Evolutionary conservation across 1,140 invertebrate genomes (phyloP).

Genomic region (Pristionchus pacificus): DNA sequence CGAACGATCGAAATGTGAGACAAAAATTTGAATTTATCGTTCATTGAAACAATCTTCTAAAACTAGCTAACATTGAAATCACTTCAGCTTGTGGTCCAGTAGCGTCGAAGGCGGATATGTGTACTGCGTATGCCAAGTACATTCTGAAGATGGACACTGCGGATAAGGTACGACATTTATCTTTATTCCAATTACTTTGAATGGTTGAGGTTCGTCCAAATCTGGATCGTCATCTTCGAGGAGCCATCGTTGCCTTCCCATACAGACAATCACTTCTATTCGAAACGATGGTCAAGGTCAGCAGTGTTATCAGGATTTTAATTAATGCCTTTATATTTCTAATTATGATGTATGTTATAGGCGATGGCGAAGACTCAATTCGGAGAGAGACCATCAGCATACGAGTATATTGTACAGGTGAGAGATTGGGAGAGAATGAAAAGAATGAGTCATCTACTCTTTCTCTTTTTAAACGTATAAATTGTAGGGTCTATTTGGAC

Average conservation of each 20-base stretch:
- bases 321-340: too few species aligned
- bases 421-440: too few species aligned
- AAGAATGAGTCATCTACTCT: constrained; percentile 48
- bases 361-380: constrained; percentile 25
- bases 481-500: constrained; percentile 81
- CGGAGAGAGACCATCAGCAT: constrained; percentile 63
- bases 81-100: too few species aligned
- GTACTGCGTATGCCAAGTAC: neutral
- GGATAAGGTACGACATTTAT: constrained; percentile 23
- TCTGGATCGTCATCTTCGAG: constrained; percentile 42
- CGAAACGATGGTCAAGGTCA: constrained; percentile 36
- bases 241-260: constrained; percentile 43
- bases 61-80: too few species aligned
- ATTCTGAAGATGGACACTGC: constrained; percentile 24
- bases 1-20: neutral
- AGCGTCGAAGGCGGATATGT: neutral
- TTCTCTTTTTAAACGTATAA: too few species aligned
- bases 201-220: constrained; percentile 14
- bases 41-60: too few species aligned
- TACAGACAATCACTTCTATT: constrained; percentile 49
- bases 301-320: too few species aligned
- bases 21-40: neutral
- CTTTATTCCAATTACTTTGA: too few species aligned
- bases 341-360: neutral
- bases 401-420: constrained; percentile 26